These are phyloP conservation scores for Bombyx huttoni DNA, from an alignment of 2,888 invertebrate genomes.

Conservation along the genomic window DNA sequence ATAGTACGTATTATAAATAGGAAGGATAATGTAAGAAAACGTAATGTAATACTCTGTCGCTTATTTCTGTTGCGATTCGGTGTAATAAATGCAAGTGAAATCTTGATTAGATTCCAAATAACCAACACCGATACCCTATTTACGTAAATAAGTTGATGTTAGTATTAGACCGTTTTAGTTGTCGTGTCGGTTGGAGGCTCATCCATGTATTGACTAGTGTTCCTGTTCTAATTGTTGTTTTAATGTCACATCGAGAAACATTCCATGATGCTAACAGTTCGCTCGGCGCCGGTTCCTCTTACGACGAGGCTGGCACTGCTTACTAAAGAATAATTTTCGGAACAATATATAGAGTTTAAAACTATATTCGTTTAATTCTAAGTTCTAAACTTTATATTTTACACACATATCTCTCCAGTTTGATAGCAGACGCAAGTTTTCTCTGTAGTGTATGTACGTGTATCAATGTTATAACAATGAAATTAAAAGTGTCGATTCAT, in stretches of 20 bases:
- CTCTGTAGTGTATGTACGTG: constrained; percentile 65
- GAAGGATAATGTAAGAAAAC: no score
- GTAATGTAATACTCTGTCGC: no score
- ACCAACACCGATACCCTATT: no score
- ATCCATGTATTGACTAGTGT: constrained; percentile 4
- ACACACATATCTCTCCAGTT: constrained; percentile 65
- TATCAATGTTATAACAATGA: constrained; percentile 67
- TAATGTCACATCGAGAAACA: constrained; percentile 47
- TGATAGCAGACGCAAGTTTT: constrained; percentile 68
- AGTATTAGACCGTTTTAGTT: neutral
- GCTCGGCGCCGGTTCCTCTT: constrained; percentile 13
- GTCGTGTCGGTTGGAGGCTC: neutral
- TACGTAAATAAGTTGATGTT: no score
- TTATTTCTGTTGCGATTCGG: no score
- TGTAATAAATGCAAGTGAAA: no score
- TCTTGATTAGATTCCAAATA: no score
- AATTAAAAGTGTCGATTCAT: constrained; percentile 53
- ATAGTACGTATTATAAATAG: no score
- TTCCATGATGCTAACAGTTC: constrained; percentile 55
- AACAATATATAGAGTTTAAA: constrained; percentile 54
- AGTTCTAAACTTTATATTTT: constrained; percentile 54
- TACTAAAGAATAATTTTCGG: constrained; percentile 45
- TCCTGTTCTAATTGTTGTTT: constrained; percentile 15
- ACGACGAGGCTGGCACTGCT: constrained; percentile 17
- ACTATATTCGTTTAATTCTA: constrained; percentile 58